Evolutionary conservation across 2,113 vertebrate genomes (phyloP), one percentile per base, ranked within the genome.

Genomic region (Sinocyclocheilus anophthalmus): DNA sequence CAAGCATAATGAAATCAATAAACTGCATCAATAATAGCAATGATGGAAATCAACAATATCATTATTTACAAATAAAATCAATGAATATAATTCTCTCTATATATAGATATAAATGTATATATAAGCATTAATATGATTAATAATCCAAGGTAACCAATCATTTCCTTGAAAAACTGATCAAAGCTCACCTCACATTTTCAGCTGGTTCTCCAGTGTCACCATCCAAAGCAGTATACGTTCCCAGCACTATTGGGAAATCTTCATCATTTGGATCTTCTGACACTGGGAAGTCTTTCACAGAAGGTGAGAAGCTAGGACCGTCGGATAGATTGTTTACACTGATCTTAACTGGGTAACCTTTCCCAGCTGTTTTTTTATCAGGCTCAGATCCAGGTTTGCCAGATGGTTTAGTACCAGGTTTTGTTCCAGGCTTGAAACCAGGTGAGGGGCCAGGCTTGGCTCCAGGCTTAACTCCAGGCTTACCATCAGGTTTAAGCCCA

Each of bases 161-260:
- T 42, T 39, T 26, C 20, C n/a, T 81, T 42, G 42, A 11, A 24
- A n/a, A 85, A 50, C 0, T 84, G 45, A 4, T 20, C 22, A 84
- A 42, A 20, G 92, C 92, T 84, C 45, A 97, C 97, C 95, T 94
- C 89, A 98, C 95, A 5, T 97, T 93, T 33, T 95, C 90, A n/a
- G 97, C 96, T 11, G 82, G 48, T 82, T 89, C 70, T 88, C 96
- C 96, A 4, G 96, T 97, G 88, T 99, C 97, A 67, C 95, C 90
- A 91, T 98, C 95, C 0, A 93, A 22, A 57, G 97, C 97, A 73
- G 93, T 81, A 22, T 94, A 96, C 0, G 89, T 94, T 75, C 93
- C 91, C 12, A 98, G 16, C 6, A 94, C 82, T 0, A 93, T 93
- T 22, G 90, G 13, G 83, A 93, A 73, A 1, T 90, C 88, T 13